phyloP scores from a whole-genome alignment of 2,113 vertebrate genomes.

The Cacatua alba region DNA sequence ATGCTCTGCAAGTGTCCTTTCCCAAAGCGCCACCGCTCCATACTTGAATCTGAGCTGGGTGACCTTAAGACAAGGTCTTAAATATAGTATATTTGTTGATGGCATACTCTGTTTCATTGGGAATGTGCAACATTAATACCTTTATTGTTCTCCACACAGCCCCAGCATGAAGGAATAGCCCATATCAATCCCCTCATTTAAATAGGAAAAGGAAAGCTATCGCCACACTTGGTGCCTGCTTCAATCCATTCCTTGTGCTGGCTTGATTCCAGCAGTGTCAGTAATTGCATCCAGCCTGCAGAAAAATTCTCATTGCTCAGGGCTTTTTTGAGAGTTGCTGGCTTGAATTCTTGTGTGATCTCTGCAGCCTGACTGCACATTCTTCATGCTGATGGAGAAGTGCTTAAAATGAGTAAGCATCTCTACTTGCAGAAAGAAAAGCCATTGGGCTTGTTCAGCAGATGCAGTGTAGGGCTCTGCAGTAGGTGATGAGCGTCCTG shows the following conservation, averaged over 20 bases:
- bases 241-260: slow-evolving; percentile 19
- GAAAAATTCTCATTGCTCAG: neutral
- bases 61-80: neutral
- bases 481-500: neutral
- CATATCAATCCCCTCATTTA: neutral
- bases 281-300: slow-evolving; percentile 20
- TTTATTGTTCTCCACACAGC: neutral
- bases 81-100: neutral
- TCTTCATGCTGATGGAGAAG: neutral
- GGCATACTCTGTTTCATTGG: neutral
- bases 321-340: slow-evolving; percentile 1
- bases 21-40: neutral
- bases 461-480: fast-evolving
- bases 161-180: neutral
- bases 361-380: neutral
- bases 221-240: neutral
- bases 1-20: neutral
- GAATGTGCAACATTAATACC: neutral
- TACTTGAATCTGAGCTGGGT: neutral
- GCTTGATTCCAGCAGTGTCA: neutral
- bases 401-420: neutral
- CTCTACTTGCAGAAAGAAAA: neutral
- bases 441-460: neutral
- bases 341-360: neutral
- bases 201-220: neutral